A percentile compares a stretch with the other conserved stretches of the same genome.
phyloP scores from a whole-genome alignment of 2,888 invertebrate species.

The Tineola bisselliella region DNA sequence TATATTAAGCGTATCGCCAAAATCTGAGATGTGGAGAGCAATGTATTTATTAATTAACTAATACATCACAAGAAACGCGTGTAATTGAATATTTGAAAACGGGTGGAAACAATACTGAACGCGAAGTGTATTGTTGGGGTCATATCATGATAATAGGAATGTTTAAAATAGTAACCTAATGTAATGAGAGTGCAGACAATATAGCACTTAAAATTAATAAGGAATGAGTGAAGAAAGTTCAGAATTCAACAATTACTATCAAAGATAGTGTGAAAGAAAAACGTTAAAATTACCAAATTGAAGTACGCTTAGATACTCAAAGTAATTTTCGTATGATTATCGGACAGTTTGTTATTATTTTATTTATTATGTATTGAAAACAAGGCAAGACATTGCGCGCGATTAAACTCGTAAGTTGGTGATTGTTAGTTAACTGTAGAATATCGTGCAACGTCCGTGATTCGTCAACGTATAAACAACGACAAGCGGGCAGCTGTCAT shows the following conservation, averaged over 20 bases:
- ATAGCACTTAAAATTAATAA: background rate
- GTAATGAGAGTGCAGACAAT: background rate
- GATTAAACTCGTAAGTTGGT: background rate
- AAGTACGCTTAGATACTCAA: constrained; percentile 11
- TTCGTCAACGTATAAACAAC: background rate
- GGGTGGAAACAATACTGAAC: background rate
- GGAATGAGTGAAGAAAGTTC: background rate
- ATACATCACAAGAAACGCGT: background rate
- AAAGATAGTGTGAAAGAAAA: background rate
- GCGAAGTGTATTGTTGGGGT: background rate
- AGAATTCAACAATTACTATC: background rate
- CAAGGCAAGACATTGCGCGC: background rate
- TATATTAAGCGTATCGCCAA: constrained; percentile 7
- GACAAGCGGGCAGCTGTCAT: background rate
- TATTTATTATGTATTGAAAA: background rate
- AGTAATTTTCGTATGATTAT: constrained; percentile 8
- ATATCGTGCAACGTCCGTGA: background rate
- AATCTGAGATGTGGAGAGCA: background rate
- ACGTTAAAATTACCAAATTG: constrained; percentile 5
- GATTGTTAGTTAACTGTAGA: background rate
- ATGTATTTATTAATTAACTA: background rate
- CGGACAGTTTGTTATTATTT: background rate
- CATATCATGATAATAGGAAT: constrained; percentile 12
- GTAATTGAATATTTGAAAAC: background rate
- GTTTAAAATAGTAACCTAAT: background rate